phyloP scores from a whole-genome alignment of 2,888 invertebrate genomes.

The Pachycephus smyrnensis region DNA sequence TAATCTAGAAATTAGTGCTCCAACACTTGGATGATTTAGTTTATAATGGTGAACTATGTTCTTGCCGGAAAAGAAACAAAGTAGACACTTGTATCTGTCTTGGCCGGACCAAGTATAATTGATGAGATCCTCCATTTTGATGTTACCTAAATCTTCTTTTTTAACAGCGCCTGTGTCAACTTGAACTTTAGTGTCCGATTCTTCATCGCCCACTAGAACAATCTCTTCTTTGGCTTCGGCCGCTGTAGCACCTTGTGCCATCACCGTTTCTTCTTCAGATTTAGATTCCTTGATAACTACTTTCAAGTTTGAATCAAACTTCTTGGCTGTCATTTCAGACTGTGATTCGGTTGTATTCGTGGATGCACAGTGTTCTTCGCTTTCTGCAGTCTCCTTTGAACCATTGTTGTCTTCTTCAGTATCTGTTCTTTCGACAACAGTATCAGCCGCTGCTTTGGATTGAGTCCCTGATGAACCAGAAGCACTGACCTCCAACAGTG shows the following conservation, averaged over 20 bases:
- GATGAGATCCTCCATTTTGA: constrained; percentile 38
- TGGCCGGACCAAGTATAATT: constrained; percentile 52
- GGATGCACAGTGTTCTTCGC: neutral
- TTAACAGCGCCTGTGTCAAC: constrained; percentile 46
- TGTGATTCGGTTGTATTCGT: neutral
- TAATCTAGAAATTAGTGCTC: constrained; percentile 75
- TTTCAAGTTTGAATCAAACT: constrained; percentile 54
- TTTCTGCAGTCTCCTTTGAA: constrained; percentile 2
- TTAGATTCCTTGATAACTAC: constrained; percentile 36
- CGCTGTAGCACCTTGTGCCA: constrained; percentile 16
- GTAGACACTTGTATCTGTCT: constrained; percentile 70
- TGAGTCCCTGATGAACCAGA: neutral
- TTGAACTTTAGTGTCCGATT: constrained; percentile 19
- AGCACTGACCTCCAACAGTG: neutral
- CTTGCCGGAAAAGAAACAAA: constrained; percentile 72
- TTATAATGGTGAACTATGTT: constrained; percentile 78
- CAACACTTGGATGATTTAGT: constrained; percentile 73
- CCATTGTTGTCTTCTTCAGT: neutral
- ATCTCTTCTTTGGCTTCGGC: constrained; percentile 15
- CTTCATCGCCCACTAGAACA: constrained; percentile 54
- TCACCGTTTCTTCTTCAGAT: neutral
- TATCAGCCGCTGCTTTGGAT: neutral
- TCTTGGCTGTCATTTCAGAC: neutral
- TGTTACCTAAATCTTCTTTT: constrained; percentile 63
- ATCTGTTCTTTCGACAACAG: neutral